Evolutionary conservation across 2,113 vertebrate species (phyloP).

Genomic region (Microcebus murinus): DNA sequence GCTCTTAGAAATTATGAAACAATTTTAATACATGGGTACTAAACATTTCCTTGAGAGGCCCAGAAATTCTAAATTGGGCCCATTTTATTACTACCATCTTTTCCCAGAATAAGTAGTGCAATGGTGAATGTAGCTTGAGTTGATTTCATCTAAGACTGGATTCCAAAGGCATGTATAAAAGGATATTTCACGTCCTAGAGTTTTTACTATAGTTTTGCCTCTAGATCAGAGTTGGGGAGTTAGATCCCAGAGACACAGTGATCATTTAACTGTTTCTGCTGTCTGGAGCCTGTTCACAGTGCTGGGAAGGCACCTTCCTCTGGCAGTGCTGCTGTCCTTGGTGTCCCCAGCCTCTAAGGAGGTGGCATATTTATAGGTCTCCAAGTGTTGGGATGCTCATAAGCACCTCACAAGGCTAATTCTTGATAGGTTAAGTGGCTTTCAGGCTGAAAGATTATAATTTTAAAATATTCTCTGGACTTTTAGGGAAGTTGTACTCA

Average conservation of each 20-base stretch:
- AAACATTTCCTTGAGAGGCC: constrained; percentile 36
- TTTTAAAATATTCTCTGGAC: not conserved
- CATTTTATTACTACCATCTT: not conserved
- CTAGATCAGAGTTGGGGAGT: not conserved
- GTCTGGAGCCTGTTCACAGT: not conserved
- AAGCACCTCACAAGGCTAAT: not conserved
- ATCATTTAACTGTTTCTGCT: not conserved
- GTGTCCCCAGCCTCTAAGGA: not conserved
- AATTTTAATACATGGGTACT: constrained; percentile 17
- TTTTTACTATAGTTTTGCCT: not conserved
- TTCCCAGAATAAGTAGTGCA: not conserved
- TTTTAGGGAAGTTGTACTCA: not conserved
- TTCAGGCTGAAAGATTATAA: not conserved
- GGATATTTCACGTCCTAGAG: not conserved
- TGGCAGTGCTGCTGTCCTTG: not conserved
- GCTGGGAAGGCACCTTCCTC: not conserved
- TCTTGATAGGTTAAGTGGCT: not conserved
- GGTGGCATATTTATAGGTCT: not conserved
- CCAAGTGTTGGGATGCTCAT: not conserved
- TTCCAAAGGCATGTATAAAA: not conserved
- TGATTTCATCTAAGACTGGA: constrained; percentile 1
- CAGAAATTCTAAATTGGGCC: constrained; percentile 36
- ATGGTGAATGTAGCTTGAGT: not conserved
- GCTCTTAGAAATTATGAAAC: constrained; percentile 14
- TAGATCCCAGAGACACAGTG: not conserved